Evolutionary conservation across 1,140 invertebrate species (phyloP).

Genomic region (Nylanderia fulva): DNA sequence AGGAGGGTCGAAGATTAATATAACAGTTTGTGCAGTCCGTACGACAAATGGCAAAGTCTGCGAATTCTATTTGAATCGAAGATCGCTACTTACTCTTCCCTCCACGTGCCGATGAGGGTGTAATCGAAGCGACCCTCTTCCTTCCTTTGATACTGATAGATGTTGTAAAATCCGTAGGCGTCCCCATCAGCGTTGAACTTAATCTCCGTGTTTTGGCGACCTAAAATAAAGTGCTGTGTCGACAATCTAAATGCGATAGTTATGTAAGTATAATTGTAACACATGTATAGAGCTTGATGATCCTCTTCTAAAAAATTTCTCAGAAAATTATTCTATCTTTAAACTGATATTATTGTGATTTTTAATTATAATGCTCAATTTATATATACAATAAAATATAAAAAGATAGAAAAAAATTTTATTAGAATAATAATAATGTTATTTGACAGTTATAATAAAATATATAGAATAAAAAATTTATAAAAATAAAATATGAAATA

Average conservation of each 20-base stretch:
- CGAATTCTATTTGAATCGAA: conserved; percentile 9
- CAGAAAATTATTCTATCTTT: neutral
- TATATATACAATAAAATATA: too few relatives aligned
- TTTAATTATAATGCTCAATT: too few relatives aligned
- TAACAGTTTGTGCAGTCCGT: neutral
- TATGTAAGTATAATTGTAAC: neutral
- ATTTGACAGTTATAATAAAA: too few relatives aligned
- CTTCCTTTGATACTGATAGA: conserved; percentile 89
- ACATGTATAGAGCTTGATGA: neutral
- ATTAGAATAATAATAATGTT: too few relatives aligned
- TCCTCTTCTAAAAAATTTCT: neutral
- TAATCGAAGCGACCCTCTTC: conserved; percentile 87
- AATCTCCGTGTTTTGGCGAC: conserved; percentile 88
- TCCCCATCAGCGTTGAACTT: conserved; percentile 89
- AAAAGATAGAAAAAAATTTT: too few relatives aligned
- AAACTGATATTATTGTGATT: neutral
- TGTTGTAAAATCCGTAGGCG: conserved; percentile 89
- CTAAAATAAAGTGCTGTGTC: conserved; percentile 79
- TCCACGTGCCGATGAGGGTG: conserved; percentile 88
- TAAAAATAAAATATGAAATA: too few relatives aligned
- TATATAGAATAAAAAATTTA: too few relatives aligned
- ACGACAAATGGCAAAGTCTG: conserved; percentile 27
- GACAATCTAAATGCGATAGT: neutral
- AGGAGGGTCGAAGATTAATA: conserved; percentile 20
- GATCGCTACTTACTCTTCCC: conserved; percentile 84